These are phyloP conservation scores for Atlantisia rogersi DNA, from an alignment of 2,113 vertebrate genomes.

Conservation along the genomic window DNA sequence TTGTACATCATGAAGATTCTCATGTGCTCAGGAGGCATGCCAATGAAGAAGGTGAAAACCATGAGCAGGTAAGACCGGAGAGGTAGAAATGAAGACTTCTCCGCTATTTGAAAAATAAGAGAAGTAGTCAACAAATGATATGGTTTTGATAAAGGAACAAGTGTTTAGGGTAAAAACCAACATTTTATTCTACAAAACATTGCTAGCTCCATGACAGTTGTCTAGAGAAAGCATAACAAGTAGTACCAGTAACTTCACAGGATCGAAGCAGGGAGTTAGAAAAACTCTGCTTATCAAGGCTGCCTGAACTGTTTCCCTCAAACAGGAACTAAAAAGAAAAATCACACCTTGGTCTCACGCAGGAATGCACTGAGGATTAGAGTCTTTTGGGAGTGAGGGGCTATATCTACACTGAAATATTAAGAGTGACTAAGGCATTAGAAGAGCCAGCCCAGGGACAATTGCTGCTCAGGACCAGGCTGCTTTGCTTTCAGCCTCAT, in stretches of 20 bases:
- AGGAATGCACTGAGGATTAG: not conserved
- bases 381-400: not conserved
- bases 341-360: fast-evolving
- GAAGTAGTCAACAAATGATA: not conserved
- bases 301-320: not conserved
- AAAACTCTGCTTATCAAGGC: not conserved
- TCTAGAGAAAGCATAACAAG: not conserved
- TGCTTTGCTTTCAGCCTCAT: not conserved
- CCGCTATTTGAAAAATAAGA: not conserved
- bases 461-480: fast-evolving
- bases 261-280: not conserved
- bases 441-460: not conserved
- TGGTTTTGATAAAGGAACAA: fast-evolving
- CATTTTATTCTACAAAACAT: not conserved
- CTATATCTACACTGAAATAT: not conserved
- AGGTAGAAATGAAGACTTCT: not conserved
- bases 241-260: not conserved
- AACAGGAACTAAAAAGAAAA: not conserved
- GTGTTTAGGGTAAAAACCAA: not conserved
- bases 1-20: not conserved
- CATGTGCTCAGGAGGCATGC: not conserved
- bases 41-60: not conserved
- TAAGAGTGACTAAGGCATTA: not conserved
- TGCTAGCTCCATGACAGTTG: not conserved
- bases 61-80: not conserved